These are phyloP conservation scores for Sebastes diploproa DNA, from an alignment of 2,797 vertebrate genomes.

Conservation along the genomic window DNA sequence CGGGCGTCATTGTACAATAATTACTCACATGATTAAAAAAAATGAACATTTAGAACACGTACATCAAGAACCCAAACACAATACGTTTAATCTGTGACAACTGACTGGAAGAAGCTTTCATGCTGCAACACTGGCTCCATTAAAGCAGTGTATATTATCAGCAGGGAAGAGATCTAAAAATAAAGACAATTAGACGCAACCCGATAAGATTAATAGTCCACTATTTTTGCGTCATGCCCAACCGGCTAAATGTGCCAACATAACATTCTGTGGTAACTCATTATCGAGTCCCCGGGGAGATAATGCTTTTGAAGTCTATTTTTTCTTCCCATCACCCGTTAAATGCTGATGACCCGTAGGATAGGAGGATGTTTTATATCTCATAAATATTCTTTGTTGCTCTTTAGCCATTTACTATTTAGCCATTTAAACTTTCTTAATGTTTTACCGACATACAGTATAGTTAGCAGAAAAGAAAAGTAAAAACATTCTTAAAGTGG, in stretches of 20 bases:
- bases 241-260: neutral
- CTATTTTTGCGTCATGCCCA: neutral
- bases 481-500: neutral
- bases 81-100: neutral
- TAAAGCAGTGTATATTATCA: neutral
- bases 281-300: neutral
- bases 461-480: neutral
- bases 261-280: neutral
- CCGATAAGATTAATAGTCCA: neutral
- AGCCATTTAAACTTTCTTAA: neutral
- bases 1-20: neutral
- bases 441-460: neutral
- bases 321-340: neutral
- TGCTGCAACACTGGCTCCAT: neutral
- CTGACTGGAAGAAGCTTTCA: neutral
- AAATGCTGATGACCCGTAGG: neutral
- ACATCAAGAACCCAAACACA: neutral
- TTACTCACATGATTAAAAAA: neutral
- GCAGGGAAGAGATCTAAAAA: conserved; percentile 12
- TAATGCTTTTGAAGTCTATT: neutral
- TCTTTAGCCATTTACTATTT: neutral
- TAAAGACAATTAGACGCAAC: neutral
- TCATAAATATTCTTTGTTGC: neutral
- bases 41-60: neutral
- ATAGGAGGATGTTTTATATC: neutral